Conservation (phyloP, 2,113 vertebrate species). For the Platichthys flesus region DNA sequence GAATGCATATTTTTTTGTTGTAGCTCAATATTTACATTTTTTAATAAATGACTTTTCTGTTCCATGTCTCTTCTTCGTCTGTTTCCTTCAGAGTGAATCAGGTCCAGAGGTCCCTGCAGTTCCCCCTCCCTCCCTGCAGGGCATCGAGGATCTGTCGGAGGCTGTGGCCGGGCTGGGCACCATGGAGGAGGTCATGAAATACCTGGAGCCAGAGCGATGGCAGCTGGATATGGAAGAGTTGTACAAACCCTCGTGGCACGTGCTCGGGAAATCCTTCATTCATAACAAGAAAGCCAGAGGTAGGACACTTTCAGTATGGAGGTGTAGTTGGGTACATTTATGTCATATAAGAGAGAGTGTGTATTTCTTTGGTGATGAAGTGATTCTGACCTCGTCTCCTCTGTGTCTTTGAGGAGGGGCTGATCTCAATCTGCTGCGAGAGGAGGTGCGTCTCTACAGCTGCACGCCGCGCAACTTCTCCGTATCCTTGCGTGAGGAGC, state of each 20-base stretch:
- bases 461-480: conserved; percentile 98
- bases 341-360: too few species aligned
- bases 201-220: conserved; percentile 95
- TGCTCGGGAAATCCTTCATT: conserved; percentile 94
- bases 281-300: conserved; percentile 94
- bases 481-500: conserved; percentile 92
- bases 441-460: conserved; percentile 94
- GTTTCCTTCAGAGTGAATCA: conserved; percentile 73
- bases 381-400: neutral
- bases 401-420: conserved; percentile 83
- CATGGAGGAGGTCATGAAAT: conserved; percentile 96
- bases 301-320: conserved; percentile 58
- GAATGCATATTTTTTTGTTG: too few species aligned
- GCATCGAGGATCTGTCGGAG: conserved; percentile 88
- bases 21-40: neutral
- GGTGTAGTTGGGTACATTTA: too few species aligned
- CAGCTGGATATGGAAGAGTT: conserved; percentile 95
- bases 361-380: too few species aligned
- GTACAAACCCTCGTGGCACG: conserved; percentile 93
- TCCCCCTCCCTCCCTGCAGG: conserved; percentile 82
- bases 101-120: conserved; percentile 82
- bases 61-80: neutral
- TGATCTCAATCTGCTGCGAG: conserved; percentile 93
- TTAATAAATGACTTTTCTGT: neutral
- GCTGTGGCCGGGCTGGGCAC: conserved; percentile 88